Conservation (phyloP, 2,888 invertebrate species). For the Nebria brevicollis region DNA sequence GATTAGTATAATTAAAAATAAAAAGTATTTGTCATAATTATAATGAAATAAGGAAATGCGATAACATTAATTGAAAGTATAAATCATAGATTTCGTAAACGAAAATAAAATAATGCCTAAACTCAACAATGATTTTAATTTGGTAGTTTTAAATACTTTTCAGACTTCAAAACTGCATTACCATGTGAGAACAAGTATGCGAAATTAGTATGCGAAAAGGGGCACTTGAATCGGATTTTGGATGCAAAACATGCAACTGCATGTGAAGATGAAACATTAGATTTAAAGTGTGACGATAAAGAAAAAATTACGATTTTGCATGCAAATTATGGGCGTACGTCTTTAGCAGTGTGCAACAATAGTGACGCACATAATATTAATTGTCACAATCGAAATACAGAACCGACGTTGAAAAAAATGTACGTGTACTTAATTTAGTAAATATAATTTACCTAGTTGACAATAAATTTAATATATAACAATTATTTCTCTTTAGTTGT, state of each 20-base stretch:
- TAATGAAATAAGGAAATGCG: too few relatives aligned
- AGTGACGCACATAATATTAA: not conserved
- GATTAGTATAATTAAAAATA: too few relatives aligned
- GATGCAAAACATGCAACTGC: constrained; percentile 21
- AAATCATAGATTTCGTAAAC: too few relatives aligned
- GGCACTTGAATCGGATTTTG: constrained; percentile 25
- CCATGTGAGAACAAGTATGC: constrained; percentile 19
- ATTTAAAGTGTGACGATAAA: constrained; percentile 18
- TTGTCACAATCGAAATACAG: not conserved
- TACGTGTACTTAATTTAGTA: not conserved
- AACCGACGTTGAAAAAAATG: not conserved
- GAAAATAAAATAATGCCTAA: too few relatives aligned
- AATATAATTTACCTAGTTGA: too few relatives aligned
- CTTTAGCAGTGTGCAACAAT: not conserved
- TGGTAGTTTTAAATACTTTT: not conserved
- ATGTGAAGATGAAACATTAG: constrained; percentile 8
- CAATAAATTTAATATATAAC: not conserved
- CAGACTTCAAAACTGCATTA: constrained; percentile 24
- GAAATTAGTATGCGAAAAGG: constrained; percentile 26
- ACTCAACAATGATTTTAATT: not conserved
- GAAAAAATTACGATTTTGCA: constrained; percentile 11
- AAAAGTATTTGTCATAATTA: too few relatives aligned
- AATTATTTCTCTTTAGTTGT: not conserved
- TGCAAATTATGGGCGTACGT: constrained; percentile 19
- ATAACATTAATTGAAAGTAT: too few relatives aligned